Percentiles rank a stretch among this genome's conserved stretches.
These are phyloP conservation scores for Lasioglossum leucozonium DNA, from an alignment of 2,888 invertebrate species.

Conservation along the genomic window DNA sequence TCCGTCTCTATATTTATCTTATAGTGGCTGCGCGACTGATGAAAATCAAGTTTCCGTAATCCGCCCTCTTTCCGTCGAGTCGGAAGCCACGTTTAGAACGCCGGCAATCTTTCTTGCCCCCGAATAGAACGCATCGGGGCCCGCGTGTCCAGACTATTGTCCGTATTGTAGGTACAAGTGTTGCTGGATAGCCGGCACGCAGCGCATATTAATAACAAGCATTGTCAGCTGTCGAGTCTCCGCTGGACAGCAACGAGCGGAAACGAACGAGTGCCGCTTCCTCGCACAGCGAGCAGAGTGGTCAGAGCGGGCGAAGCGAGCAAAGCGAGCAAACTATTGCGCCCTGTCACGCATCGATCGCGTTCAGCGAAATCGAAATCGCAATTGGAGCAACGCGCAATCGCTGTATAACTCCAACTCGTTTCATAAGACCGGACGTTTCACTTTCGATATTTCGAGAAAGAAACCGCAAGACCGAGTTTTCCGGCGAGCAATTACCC, in stretches of 20 bases:
- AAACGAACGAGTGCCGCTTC: conserved; percentile 19
- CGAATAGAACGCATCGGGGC: neutral
- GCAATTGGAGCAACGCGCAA: neutral
- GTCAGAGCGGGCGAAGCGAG: neutral
- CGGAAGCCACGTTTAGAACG: conserved; percentile 2
- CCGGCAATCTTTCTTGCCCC: neutral
- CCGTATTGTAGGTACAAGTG: conserved; percentile 11
- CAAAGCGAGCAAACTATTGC: neutral
- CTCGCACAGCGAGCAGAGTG: neutral
- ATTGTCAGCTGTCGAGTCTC: conserved; percentile 33
- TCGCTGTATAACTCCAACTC: neutral
- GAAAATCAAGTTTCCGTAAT: neutral
- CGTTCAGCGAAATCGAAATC: neutral
- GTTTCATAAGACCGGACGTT: neutral
- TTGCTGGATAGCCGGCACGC: neutral
- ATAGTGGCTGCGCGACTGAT: neutral
- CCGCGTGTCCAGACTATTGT: neutral
- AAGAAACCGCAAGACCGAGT: neutral
- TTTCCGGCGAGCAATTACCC: conserved; percentile 30
- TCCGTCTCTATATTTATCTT: neutral
- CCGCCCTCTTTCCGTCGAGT: neutral
- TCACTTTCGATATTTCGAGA: neutral
- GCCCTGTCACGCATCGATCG: neutral
- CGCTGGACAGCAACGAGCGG: neutral
- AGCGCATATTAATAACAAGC: conserved; percentile 17